These are phyloP conservation scores for Oryzias javanicus DNA, from an alignment of 2,113 vertebrate species.

Conservation along the genomic window DNA sequence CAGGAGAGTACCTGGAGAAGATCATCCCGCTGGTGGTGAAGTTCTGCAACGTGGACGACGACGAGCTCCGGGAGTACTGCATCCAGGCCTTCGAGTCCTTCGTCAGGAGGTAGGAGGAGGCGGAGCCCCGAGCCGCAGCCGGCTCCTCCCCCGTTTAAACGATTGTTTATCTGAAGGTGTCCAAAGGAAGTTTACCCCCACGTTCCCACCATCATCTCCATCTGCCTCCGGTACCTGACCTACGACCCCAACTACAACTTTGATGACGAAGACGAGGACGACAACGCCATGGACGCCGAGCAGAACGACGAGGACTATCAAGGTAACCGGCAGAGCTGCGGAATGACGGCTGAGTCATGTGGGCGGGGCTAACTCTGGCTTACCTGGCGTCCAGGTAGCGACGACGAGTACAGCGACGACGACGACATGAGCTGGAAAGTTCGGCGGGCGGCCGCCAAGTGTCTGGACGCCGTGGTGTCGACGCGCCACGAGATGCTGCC, in stretches of 20 bases:
- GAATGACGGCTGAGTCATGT: background rate
- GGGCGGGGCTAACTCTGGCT: too few species aligned
- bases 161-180: slow-evolving; percentile 76
- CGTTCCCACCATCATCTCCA: slow-evolving; percentile 95
- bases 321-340: slow-evolving; percentile 72
- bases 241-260: slow-evolving; percentile 99
- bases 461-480: slow-evolving; percentile 94
- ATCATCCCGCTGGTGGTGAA: slow-evolving; percentile 99
- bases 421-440: slow-evolving; percentile 99
- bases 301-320: slow-evolving; percentile 97
- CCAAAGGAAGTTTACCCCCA: slow-evolving; percentile 99
- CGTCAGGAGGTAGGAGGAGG: slow-evolving; percentile 84
- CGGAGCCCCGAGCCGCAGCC: too few species aligned
- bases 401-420: slow-evolving; percentile 97
- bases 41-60: slow-evolving; percentile 97
- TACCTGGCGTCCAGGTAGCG: slow-evolving; percentile 81
- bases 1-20: slow-evolving; percentile 98
- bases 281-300: slow-evolving; percentile 97
- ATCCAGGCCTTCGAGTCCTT: slow-evolving; percentile 99
- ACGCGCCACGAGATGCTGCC: slow-evolving; percentile 99
- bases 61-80: slow-evolving; percentile 96
- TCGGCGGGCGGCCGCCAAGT: slow-evolving; percentile 93
- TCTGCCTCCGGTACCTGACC: slow-evolving; percentile 97
- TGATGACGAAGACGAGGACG: slow-evolving; percentile 97
- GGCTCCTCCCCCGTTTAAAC: background rate